Conservation (phyloP, 2,113 vertebrate genomes). For the Myiozetetes cayanensis region DNA sequence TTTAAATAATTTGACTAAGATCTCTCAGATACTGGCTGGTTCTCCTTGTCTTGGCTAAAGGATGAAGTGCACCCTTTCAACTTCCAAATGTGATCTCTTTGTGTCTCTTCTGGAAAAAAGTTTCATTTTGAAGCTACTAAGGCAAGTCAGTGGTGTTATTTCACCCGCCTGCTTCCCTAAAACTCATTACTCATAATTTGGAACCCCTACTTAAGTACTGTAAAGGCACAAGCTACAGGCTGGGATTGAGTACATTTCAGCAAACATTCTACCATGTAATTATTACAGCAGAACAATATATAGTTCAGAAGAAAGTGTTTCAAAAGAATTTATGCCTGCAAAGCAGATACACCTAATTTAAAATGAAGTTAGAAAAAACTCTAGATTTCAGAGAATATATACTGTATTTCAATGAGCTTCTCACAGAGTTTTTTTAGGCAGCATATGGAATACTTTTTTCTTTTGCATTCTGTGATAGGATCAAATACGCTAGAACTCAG, state of each 20-base stretch:
- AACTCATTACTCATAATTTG: not conserved
- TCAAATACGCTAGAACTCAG: not conserved
- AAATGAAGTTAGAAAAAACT: not conserved
- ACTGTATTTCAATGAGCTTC: not conserved
- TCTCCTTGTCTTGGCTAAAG: not conserved
- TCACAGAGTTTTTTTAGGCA: not conserved
- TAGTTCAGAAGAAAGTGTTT: not conserved
- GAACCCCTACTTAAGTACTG: not conserved
- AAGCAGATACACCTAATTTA: not conserved
- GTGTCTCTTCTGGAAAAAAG: not conserved
- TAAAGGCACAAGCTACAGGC: not conserved
- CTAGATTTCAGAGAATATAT: not conserved
- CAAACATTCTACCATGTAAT: not conserved
- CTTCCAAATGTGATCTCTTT: not conserved
- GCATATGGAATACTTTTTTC: not conserved
- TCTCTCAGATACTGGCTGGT: not conserved
- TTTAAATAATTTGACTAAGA: conserved; percentile 1
- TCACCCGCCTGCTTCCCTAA: not conserved
- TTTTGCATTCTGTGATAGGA: not conserved
- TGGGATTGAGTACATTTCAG: not conserved
- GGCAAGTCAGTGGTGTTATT: not conserved
- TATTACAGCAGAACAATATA: not conserved
- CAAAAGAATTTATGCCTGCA: not conserved
- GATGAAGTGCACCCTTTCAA: not conserved
- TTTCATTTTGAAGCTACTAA: not conserved